Percentiles rank a stretch among this genome's conserved stretches.
Evolutionary conservation across 2,113 vertebrate genomes (phyloP).

Genomic region (Alectura lathami): DNA sequence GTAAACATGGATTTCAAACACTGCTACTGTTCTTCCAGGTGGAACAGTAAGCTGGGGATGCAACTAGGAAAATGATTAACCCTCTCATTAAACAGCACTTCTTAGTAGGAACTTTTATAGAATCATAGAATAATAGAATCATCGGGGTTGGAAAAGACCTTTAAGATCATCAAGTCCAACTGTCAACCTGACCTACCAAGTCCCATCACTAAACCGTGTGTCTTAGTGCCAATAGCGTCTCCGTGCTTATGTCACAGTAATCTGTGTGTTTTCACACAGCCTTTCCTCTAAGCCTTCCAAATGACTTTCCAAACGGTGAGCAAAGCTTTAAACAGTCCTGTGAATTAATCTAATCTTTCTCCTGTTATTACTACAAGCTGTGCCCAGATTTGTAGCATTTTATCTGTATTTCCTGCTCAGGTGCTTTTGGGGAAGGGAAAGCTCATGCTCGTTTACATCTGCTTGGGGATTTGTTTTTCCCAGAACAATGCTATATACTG

Average conservation of each 20-base stretch:
- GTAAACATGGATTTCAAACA: background rate
- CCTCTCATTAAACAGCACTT: background rate
- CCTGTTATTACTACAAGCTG: background rate
- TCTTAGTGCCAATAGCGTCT: background rate
- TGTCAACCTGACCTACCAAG: background rate
- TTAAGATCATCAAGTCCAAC: background rate
- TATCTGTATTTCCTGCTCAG: background rate
- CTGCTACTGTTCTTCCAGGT: fast-evolving
- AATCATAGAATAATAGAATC: background rate
- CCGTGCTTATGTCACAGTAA: background rate
- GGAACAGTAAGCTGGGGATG: background rate
- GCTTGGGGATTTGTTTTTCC: background rate
- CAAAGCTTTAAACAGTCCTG: background rate
- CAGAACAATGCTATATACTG: background rate
- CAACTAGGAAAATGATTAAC: background rate
- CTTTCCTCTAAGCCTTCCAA: background rate
- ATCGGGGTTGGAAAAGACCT: background rate
- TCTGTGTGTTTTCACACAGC: background rate
- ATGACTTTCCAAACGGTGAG: background rate
- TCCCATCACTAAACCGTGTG: background rate
- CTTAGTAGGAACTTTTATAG: background rate
- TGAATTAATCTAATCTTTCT: background rate
- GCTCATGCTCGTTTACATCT: background rate
- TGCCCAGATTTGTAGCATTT: background rate
- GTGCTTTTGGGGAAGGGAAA: background rate